These are phyloP conservation scores for Hemibagrus guttatus DNA, from an alignment of 2,797 vertebrate species.

Conservation along the genomic window DNA sequence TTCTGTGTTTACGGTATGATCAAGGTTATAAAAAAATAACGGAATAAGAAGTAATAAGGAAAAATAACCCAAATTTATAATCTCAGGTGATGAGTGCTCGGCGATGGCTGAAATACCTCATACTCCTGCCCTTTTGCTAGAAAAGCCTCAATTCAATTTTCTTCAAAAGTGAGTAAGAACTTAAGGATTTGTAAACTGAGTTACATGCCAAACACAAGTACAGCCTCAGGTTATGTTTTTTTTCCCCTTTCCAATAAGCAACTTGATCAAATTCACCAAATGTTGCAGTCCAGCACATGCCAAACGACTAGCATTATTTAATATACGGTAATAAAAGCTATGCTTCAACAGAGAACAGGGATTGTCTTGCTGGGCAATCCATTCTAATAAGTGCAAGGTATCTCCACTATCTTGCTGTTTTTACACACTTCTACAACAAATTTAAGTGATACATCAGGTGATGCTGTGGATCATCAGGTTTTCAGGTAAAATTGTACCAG, in stretches of 20 bases:
- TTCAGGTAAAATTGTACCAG: background rate
- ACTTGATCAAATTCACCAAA: slow-evolving; percentile 28
- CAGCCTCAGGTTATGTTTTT: background rate
- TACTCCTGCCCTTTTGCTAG: slow-evolving; percentile 1
- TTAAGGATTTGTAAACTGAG: background rate
- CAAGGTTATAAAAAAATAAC: background rate
- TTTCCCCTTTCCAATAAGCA: slow-evolving; percentile 23
- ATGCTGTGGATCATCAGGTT: background rate
- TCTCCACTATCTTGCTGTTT: background rate
- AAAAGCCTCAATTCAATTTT: slow-evolving; percentile 14
- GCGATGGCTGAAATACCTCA: slow-evolving; percentile 7
- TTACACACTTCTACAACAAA: slow-evolving; percentile 12
- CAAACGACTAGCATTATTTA: slow-evolving; percentile 46
- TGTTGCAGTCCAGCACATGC: slow-evolving; percentile 17
- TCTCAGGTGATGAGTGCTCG: background rate
- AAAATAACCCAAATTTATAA: slow-evolving; percentile 13
- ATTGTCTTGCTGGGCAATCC: slow-evolving; percentile 5
- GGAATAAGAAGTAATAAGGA: background rate
- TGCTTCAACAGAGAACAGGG: slow-evolving; percentile 26
- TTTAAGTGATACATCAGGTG: background rate
- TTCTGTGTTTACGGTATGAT: slow-evolving; percentile 29
- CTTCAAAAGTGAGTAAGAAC: slow-evolving; percentile 16
- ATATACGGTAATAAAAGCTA: slow-evolving; percentile 36
- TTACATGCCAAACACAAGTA: background rate
- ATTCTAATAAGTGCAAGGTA: slow-evolving; percentile 18